These are phyloP conservation scores for Enteromius thamalakanensis DNA, from an alignment of 2,797 vertebrate species.

Conservation along the genomic window DNA sequence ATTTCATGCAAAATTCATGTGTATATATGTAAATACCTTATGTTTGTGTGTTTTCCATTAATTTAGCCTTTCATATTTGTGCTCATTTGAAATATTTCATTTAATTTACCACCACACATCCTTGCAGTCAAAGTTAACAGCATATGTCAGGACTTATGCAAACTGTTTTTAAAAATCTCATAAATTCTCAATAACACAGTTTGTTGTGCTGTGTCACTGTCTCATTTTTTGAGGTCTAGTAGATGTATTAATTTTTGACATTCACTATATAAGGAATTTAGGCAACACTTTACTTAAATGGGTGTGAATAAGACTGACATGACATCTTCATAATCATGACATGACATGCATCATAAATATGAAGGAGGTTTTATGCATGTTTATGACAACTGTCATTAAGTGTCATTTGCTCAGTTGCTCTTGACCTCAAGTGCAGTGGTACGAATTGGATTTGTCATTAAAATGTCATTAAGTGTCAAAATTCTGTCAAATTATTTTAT, in stretches of 20 bases:
- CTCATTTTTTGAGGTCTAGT: background rate
- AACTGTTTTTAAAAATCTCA: background rate
- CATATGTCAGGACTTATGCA: background rate
- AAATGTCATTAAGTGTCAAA: too few species aligned
- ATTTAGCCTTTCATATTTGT: background rate
- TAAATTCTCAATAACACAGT: background rate
- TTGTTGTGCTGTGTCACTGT: background rate
- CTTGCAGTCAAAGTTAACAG: background rate
- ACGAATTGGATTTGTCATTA: too few species aligned
- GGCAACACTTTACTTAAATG: too few species aligned
- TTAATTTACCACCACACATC: conserved; percentile 8
- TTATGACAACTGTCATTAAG: too few species aligned
- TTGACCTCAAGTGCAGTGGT: too few species aligned
- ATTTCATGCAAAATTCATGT: conserved; percentile 25
- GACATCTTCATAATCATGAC: too few species aligned
- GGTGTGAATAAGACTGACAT: too few species aligned
- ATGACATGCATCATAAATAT: too few species aligned
- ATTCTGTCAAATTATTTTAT: too few species aligned
- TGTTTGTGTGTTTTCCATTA: conserved; percentile 38
- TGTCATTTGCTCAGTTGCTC: too few species aligned
- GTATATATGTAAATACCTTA: conserved; percentile 53
- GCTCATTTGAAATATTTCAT: conserved; percentile 2
- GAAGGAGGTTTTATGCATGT: too few species aligned
- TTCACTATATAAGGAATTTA: background rate
- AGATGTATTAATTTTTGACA: background rate